Evolutionary conservation across 2,888 invertebrate species (phyloP).

Genomic region (Caenorhabditis auriculariae): DNA sequence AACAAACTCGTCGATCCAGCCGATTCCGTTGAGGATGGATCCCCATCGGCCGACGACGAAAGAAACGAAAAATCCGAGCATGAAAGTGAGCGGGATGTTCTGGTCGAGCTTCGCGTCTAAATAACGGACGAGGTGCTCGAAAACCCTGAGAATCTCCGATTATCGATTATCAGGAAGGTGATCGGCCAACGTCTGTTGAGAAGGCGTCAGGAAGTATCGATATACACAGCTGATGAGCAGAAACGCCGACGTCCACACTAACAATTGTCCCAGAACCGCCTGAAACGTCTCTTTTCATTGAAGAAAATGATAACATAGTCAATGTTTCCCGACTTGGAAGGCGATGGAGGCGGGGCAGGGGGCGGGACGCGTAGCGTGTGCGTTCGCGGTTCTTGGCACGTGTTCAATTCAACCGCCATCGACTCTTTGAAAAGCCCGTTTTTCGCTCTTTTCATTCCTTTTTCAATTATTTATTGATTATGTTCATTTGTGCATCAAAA

Average conservation of each 20-base stretch:
- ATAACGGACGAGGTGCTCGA: slow-evolving; percentile 45
- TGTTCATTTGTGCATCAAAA: too few relatives aligned
- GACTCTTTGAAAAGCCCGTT: neutral
- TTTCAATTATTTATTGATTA: neutral
- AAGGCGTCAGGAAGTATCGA: slow-evolving; percentile 42
- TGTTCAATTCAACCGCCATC: too few relatives aligned
- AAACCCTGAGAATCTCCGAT: slow-evolving; percentile 40
- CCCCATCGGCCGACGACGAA: slow-evolving; percentile 51
- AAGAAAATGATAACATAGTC: neutral
- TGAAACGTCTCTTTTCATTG: slow-evolving; percentile 20
- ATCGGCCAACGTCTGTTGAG: slow-evolving; percentile 50
- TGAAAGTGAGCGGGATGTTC: slow-evolving; percentile 45
- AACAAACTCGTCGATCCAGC: slow-evolving; percentile 50
- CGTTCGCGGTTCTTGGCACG: too few relatives aligned
- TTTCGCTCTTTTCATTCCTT: neutral
- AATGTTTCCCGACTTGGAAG: too few relatives aligned
- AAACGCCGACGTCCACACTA: slow-evolving; percentile 49
- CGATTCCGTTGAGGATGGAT: slow-evolving; percentile 45
- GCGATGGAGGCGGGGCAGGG: too few relatives aligned
- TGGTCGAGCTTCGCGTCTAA: slow-evolving; percentile 47
- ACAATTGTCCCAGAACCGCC: slow-evolving; percentile 52
- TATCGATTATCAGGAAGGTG: too few relatives aligned
- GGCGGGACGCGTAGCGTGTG: too few relatives aligned
- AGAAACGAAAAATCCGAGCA: slow-evolving; percentile 50
- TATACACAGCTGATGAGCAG: slow-evolving; percentile 53